phyloP scores from a whole-genome alignment of 2,113 vertebrate species.

The Neolamprologus fasciatus region DNA sequence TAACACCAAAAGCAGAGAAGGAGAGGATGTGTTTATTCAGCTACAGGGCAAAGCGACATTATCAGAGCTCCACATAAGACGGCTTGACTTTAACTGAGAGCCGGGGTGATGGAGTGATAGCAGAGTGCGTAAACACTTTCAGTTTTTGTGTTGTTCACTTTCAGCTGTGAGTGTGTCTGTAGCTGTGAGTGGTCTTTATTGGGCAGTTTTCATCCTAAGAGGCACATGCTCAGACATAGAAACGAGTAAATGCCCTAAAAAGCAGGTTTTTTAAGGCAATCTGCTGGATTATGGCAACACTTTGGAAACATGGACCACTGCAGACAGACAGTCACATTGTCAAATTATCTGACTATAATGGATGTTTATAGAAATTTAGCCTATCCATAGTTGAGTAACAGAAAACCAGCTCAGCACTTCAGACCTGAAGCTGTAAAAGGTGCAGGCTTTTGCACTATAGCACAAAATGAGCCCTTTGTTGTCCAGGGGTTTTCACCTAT shows the following conservation, averaged over 20 bases:
- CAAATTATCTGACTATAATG: neutral
- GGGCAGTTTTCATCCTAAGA: neutral
- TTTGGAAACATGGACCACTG: neutral
- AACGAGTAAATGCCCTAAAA: neutral
- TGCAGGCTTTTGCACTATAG: neutral
- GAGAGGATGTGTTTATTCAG: neutral
- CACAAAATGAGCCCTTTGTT: neutral
- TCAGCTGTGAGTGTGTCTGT: neutral
- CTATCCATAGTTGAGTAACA: neutral
- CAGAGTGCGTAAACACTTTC: neutral
- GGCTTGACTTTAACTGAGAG: neutral
- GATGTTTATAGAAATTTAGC: neutral
- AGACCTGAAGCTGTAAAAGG: neutral
- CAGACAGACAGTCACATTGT: neutral
- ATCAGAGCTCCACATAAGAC: neutral
- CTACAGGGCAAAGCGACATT: neutral
- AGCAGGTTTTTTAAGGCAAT: neutral
- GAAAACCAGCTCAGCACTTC: neutral
- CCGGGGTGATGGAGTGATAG: neutral
- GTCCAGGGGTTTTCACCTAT: neutral
- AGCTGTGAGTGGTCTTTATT: neutral
- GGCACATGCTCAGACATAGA: neutral
- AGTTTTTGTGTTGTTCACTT: neutral
- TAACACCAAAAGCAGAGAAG: neutral
- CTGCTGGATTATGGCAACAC: neutral